Base-by-base conservation (phyloP, 2,797 vertebrate genomes). In the Petrocephalus sullivani region DNA sequence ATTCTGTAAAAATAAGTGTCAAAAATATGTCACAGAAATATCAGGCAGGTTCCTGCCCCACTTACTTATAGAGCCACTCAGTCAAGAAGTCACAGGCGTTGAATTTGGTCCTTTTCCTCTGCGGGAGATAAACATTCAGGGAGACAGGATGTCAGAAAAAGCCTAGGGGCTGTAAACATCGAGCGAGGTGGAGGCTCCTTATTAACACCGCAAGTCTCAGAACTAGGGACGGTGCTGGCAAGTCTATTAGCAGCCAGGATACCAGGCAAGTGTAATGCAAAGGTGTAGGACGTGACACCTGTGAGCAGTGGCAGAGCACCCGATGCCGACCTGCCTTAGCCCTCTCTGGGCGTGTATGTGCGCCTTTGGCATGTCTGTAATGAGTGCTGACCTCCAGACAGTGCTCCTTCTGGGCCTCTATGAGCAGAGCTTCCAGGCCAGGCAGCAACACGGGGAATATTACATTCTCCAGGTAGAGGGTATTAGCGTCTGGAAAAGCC, bases 11-110 rank as follows among this genome's bases (percentile, higher is more conserved):
- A 85, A 85, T 85, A 67, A 37, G 57, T 4, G 16, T 4, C 8
- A 23, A 28, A 14, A 33, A 33, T 33, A 71, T 33, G 28, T 71
- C 67, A 71, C 33, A 16, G 33, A 28, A 71, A 19, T 16, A 84
- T 87, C 12, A 51, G 6, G 16, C 16, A 16, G 49, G 41, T 64
- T 28, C 54, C 1, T 28, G 56, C 0, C 90, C 64, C 84, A 95
- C 96, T 98, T 96, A 99, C 98, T 98, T 98, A 95, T 98, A 98
- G 23, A 99, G 93, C 97, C 97, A 99, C 92, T 97, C 96, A 0
- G 96, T 96, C 23, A 99, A 94, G 91, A 98, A 98, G 93, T 98
- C 97, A 78, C 95, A 96, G 14, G 97, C 96, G 90, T 97, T 95
- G 90, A 98, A 99, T 82, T 91, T 93, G n/a, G 96, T 97, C 90